Evolutionary conservation across 2,113 vertebrate genomes (phyloP).

Genomic region (Scatophagus argus): DNA sequence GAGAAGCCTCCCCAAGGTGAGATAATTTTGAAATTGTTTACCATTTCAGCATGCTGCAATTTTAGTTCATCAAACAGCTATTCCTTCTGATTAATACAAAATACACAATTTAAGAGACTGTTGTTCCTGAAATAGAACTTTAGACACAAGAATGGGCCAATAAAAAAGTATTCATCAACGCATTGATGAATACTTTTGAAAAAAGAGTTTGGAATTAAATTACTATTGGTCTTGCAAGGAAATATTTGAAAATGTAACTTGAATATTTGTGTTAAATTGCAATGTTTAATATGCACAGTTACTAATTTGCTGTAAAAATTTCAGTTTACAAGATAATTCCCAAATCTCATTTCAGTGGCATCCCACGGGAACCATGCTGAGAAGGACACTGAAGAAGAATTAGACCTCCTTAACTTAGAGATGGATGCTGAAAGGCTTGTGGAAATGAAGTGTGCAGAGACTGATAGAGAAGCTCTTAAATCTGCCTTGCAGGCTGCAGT

Average conservation of each 20-base stretch:
- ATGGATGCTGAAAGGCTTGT: slow-evolving; percentile 82
- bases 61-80: background rate
- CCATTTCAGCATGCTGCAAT: background rate
- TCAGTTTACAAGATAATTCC: background rate
- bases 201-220: background rate
- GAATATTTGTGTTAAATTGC: background rate
- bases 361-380: slow-evolving; percentile 74
- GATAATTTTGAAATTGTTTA: background rate
- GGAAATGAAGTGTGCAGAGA: slow-evolving; percentile 81
- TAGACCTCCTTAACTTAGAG: slow-evolving; percentile 78
- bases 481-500: slow-evolving; percentile 81
- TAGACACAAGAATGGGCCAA: background rate
- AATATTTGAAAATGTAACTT: background rate
- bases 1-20: slow-evolving; percentile 78
- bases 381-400: slow-evolving; percentile 81
- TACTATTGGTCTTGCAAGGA: background rate
- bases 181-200: background rate
- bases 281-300: background rate
- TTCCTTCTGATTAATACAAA: background rate
- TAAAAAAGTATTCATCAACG: no score
- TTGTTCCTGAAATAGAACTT: background rate
- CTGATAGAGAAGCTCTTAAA: slow-evolving; percentile 83
- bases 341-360: slow-evolving; percentile 56
- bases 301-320: background rate
- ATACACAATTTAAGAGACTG: background rate